Conservation (phyloP, 2,113 vertebrate genomes). For the Panthera tigris region DNA sequence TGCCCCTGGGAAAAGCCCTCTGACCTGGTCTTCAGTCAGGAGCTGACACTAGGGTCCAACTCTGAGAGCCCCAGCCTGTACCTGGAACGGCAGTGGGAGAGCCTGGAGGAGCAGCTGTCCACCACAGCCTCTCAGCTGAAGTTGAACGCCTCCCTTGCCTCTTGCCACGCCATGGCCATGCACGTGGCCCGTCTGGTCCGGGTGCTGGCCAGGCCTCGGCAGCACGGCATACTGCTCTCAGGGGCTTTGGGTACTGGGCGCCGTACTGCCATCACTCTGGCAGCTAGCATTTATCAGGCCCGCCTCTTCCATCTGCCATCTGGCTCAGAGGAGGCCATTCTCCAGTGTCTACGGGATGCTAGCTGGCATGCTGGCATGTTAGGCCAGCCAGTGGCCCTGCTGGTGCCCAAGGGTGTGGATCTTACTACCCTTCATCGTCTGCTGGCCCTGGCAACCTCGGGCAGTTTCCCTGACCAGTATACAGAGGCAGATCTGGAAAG, state of each 20-base stretch:
- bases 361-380: constrained; percentile 77
- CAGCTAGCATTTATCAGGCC: constrained; percentile 79
- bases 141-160: constrained; percentile 61
- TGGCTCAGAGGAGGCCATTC: constrained; percentile 72
- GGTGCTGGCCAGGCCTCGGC: constrained; percentile 83
- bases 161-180: constrained; percentile 79
- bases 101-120: constrained; percentile 79
- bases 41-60: constrained; percentile 55
- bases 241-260: constrained; percentile 84
- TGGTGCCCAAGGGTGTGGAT: constrained; percentile 83
- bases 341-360: constrained; percentile 82
- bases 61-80: constrained; percentile 75
- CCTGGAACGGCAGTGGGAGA: constrained; percentile 76
- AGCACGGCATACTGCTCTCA: constrained; percentile 86
- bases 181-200: constrained; percentile 87
- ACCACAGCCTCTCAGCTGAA: constrained; percentile 44
- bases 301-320: constrained; percentile 83
- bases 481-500: constrained; percentile 79
- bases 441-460: constrained; percentile 82
- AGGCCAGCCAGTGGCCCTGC: constrained; percentile 79
- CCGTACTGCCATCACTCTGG: constrained; percentile 84
- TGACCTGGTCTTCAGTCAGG: constrained; percentile 83
- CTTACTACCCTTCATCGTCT: constrained; percentile 80
- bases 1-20: constrained; percentile 65
- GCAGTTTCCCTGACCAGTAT: constrained; percentile 84